Evolutionary conservation across 2,888 invertebrate species (phyloP), one percentile per base, ranked within the genome.

Genomic region (Alentia gelatinosa): DNA sequence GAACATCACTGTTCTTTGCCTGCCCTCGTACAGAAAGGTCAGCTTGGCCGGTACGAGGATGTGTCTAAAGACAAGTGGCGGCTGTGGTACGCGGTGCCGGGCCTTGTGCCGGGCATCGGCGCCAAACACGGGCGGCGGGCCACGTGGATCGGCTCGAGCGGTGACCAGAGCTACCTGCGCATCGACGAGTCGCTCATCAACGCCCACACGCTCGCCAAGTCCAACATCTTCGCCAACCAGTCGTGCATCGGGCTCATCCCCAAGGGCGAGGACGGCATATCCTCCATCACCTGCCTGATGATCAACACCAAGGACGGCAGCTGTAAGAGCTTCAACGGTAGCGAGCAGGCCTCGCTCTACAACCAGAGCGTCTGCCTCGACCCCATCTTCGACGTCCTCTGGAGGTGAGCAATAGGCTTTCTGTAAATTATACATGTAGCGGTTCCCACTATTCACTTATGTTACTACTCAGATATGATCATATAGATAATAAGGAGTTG

Each of bases 111-210:
- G 0, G 97, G 98, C 89, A 97, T 98, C 79, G 99, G 99, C 0
- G 97, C 98, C 0, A 97, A 97, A 91, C 97, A 98, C 96, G 98
- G 98, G 0, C 97, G 98, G 93, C 97, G 98, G 94, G 99, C 98
- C 0, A 98, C 98, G 0, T 99, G 98, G 98, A 97, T 99, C 26
- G 98, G 98, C 0, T 99, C 99, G 4, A 98, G 98, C n/a, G 99
- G 98, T 0, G 99, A 99, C 96, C 98, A 98, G 86, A 86, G 86
- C 0, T 98, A 98, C 95, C 97, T 99, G 88, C 98, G 98, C 96
- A 97, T 99, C 90, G 98, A 99, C 93, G 98, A 99, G 96, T 97
- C 98, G 0, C 97, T 98, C n/a, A 98, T 99, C 92, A 99, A 98
- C 96, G 98, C 98, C 0, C 98, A 98, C 93, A 98, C 98, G 94